Conservation (phyloP, 2,797 vertebrate species). For the Furcifer pardalis region DNA sequence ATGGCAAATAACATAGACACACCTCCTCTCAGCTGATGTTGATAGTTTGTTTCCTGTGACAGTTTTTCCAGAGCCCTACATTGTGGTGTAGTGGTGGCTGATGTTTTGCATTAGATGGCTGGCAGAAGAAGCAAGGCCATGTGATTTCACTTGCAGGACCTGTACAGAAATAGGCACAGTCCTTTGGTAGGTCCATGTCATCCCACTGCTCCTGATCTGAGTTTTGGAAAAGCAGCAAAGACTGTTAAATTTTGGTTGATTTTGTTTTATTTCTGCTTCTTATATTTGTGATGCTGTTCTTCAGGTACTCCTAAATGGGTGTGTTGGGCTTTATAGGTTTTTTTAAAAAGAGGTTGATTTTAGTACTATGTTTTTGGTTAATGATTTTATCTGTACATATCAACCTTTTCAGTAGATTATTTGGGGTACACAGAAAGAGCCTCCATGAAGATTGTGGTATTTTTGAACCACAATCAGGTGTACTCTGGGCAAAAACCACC, state of each 20-base stretch:
- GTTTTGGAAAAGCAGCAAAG: background rate
- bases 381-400: background rate
- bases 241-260: background rate
- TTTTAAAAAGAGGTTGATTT: background rate
- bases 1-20: background rate
- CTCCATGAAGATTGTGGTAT: no score
- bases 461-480: no score
- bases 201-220: no score
- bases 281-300: background rate
- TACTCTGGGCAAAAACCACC: no score
- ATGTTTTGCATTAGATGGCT: no score
- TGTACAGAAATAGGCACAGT: background rate
- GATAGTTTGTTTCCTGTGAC: background rate
- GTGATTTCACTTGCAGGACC: no score
- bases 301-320: background rate
- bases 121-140: no score
- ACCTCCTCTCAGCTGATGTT: background rate
- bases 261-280: background rate
- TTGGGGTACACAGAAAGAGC: no score
- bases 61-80: background rate
- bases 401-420: background rate
- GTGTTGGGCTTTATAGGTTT: background rate
- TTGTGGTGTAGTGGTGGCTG: no score
- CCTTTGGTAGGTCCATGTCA: no score
- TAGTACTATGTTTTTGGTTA: background rate